phyloP scores from a whole-genome alignment of 2,797 vertebrate genomes.

The Phoebastria nigripes region DNA sequence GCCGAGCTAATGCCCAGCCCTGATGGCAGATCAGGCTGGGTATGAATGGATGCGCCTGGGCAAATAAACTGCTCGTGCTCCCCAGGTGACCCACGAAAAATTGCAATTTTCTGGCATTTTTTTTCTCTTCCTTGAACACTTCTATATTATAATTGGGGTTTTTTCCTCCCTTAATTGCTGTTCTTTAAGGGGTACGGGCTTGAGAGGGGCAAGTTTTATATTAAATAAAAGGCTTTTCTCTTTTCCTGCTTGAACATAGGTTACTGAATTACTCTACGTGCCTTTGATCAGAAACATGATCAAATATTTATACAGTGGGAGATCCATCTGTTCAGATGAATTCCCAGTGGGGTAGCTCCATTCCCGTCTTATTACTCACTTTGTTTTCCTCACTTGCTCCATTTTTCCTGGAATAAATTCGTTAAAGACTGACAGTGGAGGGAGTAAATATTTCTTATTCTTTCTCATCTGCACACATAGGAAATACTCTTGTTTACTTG shows the following conservation, averaged over 20 bases:
- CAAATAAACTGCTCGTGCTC: background rate
- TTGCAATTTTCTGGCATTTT: background rate
- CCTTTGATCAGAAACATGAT: background rate
- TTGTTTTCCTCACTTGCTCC: background rate
- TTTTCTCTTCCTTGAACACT: background rate
- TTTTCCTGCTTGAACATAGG: background rate
- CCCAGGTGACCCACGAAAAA: fast-evolving
- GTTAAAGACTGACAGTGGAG: background rate
- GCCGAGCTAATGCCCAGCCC: fast-evolving
- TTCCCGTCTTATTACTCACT: background rate
- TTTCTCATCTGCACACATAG: background rate
- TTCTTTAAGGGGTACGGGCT: background rate
- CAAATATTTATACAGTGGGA: conserved; percentile 1
- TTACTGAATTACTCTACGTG: background rate
- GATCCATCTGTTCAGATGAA: background rate
- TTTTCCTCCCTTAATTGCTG: background rate
- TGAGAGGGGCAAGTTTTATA: background rate
- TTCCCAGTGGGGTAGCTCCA: background rate
- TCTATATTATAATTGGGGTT: background rate
- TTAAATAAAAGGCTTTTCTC: background rate
- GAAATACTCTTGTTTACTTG: background rate
- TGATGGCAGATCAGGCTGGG: background rate
- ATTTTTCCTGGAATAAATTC: background rate
- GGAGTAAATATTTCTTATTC: background rate
- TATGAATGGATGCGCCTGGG: fast-evolving